Evolutionary conservation across 2,888 invertebrate species (phyloP).

Genomic region (Gryllus longicercus): DNA sequence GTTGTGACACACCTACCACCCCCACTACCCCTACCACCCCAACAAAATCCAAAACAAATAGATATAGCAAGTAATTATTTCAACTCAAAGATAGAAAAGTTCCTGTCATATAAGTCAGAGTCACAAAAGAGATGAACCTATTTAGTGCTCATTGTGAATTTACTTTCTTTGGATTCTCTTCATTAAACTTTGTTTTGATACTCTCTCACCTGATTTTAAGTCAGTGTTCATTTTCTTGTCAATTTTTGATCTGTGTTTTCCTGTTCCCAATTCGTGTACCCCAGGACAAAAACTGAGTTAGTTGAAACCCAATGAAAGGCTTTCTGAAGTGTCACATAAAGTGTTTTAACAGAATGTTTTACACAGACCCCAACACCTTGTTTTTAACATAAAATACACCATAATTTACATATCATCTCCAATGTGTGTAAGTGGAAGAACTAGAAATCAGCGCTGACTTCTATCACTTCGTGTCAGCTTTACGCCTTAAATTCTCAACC

Average conservation of each 20-base stretch:
- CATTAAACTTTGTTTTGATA: background rate
- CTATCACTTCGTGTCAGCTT: background rate
- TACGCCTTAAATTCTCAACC: background rate
- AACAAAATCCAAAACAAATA: slow-evolving; percentile 29
- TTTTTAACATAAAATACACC: background rate
- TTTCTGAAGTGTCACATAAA: background rate
- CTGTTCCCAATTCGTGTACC: background rate
- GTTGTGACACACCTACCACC: slow-evolving; percentile 33
- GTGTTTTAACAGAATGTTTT: slow-evolving; percentile 5
- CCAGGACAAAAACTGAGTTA: background rate
- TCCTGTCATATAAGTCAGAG: background rate
- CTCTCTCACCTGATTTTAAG: background rate
- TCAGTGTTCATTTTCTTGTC: background rate
- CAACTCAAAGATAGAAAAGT: background rate
- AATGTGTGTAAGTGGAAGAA: background rate
- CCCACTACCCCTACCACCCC: background rate
- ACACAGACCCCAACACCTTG: background rate
- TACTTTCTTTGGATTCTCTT: background rate
- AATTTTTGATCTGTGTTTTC: background rate
- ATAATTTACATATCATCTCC: background rate
- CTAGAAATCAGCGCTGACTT: background rate
- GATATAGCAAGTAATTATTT: slow-evolving; percentile 32
- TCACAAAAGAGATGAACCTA: background rate
- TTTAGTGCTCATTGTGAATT: slow-evolving; percentile 21
- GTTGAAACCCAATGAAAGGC: background rate